Base-by-base conservation (phyloP, 2,888 invertebrate genomes). In the Andrena flavipes region DNA sequence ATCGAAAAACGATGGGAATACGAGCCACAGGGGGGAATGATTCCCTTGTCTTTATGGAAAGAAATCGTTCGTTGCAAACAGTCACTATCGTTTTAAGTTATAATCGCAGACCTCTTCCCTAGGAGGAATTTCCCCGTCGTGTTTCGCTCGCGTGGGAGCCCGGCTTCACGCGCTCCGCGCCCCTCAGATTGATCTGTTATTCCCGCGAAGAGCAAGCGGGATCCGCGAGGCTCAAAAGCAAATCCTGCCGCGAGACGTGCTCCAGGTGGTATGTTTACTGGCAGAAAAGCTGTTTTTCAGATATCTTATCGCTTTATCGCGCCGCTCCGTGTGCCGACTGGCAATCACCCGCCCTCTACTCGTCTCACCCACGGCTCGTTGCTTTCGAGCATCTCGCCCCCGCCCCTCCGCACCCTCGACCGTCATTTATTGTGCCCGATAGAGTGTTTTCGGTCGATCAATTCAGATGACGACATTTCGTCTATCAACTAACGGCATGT, bases 301-400 rank as follows among this genome's bases (percentile, higher is more conserved):
- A 85, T 87, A 90, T 77, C 88, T 91, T 92, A 92, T 92, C 91
- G 76, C 69, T 82, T 90, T 91, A 91, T 91, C 91, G 78, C 74
- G 35, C 23, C 59, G 20, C 65, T 62, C 56, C 65, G 49, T 69
- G 69, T 73, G 60, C 56, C 59, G 33, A 62, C 63, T 64, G 72
- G 76, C 72, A 78, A 87, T 84, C 83, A 64, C 23, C 33, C 63
- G 5, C 63, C 13, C 29, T 16, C 23, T 3, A 33, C n/a, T 26
- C 48, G 2, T 56, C 49, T 48, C 49, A 0, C 16, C 42, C 4
- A 42, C 42, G 6, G 13, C 60, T 23, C 51, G 20, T 4, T 26
- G n/a, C 67, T 67, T 48, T 71, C 49, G 35, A 70, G 20, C 51
- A 67, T 59, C 71, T 26, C 20, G 13, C 33, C 42, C 56, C 35